phyloP scores from a whole-genome alignment of 1,140 invertebrate species.

The Meloidogyne hapla region DNA sequence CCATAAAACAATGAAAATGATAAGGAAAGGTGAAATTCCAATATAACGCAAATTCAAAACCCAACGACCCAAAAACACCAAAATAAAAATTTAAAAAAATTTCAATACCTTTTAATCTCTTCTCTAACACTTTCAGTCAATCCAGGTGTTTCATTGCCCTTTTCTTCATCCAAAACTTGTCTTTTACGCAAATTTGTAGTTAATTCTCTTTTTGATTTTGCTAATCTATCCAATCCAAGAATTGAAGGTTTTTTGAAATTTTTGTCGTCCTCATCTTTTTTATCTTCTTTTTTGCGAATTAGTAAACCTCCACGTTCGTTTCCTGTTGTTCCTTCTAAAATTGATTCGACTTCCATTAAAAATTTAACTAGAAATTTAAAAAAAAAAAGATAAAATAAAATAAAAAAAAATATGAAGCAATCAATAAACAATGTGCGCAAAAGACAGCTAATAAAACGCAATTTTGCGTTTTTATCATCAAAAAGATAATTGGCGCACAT shows the following conservation, averaged over 20 bases:
- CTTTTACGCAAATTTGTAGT: constrained; percentile 45
- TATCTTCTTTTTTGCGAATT: constrained; percentile 72
- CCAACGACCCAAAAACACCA: not conserved
- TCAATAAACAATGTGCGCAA: too few relatives aligned
- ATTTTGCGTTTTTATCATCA: too few relatives aligned
- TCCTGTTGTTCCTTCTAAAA: constrained; percentile 78
- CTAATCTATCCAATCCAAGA: constrained; percentile 83
- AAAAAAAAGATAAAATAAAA: not conserved
- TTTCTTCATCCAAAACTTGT: constrained; percentile 20
- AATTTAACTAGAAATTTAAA: not conserved
- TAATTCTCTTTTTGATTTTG: constrained; percentile 65
- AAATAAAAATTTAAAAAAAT: constrained; percentile 22
- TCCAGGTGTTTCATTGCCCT: constrained; percentile 42
- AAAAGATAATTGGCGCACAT: too few relatives aligned
- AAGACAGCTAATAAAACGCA: too few relatives aligned
- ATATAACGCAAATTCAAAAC: not conserved
- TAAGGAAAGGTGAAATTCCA: too few relatives aligned
- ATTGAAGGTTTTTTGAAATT: constrained; percentile 75
- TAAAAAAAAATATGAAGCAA: not conserved
- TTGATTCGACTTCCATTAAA: constrained; percentile 13
- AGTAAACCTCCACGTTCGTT: constrained; percentile 77
- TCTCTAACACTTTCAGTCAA: constrained; percentile 45
- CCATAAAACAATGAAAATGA: too few relatives aligned
- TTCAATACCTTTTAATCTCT: constrained; percentile 42
- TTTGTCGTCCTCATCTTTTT: constrained; percentile 66